Conservation (phyloP, 2,797 vertebrate genomes). For the Alosa sapidissima region DNA sequence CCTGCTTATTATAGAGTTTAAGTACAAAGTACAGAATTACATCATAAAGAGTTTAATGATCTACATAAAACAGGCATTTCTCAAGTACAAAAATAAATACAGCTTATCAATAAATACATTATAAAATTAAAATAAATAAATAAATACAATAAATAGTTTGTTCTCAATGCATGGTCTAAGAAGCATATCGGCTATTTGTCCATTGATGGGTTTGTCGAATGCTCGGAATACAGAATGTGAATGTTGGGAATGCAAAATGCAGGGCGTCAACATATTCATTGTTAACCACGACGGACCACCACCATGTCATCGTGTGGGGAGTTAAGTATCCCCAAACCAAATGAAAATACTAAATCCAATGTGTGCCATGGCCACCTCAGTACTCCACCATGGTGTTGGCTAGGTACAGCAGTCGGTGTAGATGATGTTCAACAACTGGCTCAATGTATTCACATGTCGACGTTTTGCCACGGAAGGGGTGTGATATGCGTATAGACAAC, state of each 20-base stretch:
- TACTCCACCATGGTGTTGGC: neutral
- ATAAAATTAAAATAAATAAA: neutral
- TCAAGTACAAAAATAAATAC: neutral
- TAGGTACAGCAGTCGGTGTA: neutral
- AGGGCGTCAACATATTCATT: neutral
- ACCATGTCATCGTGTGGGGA: too few species aligned
- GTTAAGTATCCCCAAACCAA: too few species aligned
- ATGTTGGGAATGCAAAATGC: neutral
- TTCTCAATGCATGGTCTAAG: neutral
- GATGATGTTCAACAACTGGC: neutral
- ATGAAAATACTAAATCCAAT: too few species aligned
- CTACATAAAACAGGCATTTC: neutral
- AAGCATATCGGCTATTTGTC: neutral
- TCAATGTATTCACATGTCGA: too few species aligned
- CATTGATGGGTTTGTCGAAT: neutral
- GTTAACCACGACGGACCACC: too few species aligned
- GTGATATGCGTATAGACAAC: too few species aligned
- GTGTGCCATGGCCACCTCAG: neutral
- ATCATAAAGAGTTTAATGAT: neutral
- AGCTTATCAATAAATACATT: neutral
- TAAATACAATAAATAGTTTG: neutral
- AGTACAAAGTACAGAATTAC: neutral
- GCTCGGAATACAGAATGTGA: too few species aligned
- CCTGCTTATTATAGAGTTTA: neutral
- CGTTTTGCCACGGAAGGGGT: too few species aligned